phyloP scores from a whole-genome alignment of 2,888 invertebrate genomes.

The Caenorhabditis imperialis region DNA sequence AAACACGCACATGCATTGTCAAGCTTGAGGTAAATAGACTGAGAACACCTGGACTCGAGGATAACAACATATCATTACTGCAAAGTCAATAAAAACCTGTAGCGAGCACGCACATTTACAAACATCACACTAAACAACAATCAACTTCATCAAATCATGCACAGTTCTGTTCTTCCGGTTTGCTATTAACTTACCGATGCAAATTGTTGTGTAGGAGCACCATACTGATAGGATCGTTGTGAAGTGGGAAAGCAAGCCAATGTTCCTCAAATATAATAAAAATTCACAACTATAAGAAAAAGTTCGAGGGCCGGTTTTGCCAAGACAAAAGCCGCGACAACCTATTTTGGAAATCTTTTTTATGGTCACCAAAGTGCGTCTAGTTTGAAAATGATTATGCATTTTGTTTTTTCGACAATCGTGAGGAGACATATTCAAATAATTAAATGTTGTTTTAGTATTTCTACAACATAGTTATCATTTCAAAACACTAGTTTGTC shows the following conservation, averaged over 20 bases:
- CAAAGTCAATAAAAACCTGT: conserved; percentile 4
- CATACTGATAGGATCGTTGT: conserved; percentile 60
- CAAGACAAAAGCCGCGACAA: no score
- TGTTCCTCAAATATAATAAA: conserved; percentile 48
- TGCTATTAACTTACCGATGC: conserved; percentile 43
- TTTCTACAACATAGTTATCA: no score
- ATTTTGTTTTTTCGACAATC: no score
- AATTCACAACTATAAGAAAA: no score
- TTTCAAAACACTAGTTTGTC: no score
- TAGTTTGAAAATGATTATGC: no score
- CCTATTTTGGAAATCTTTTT: conserved; percentile 37
- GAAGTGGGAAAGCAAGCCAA: conserved; percentile 61
- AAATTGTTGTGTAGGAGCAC: conserved; percentile 64
- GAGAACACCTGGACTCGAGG: not conserved
- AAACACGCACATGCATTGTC: conserved; percentile 46
- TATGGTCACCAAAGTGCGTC: conserved; percentile 38
- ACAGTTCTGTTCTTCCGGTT: conserved; percentile 4
- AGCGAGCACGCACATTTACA: conserved; percentile 41
- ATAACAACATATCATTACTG: not conserved
- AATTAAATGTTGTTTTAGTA: no score
- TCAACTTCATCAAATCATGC: conserved; percentile 19
- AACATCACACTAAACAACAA: conserved; percentile 23
- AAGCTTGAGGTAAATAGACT: not conserved
- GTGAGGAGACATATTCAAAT: no score
- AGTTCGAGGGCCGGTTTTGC: no score